These are phyloP conservation scores for Monomorium pharaonis DNA, from an alignment of 1,140 invertebrate species.

Conservation along the genomic window DNA sequence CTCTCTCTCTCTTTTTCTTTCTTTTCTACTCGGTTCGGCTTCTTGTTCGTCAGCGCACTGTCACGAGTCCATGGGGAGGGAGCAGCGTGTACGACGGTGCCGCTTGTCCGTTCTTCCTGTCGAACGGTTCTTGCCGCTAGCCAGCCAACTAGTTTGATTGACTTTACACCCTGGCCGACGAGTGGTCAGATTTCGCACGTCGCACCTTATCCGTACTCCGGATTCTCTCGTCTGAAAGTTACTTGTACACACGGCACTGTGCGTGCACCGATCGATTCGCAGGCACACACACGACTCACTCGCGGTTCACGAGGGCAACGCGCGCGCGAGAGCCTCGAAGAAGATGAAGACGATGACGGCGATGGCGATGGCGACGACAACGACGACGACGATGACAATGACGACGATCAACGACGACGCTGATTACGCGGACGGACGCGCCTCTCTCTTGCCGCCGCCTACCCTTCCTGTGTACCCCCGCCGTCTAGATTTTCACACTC, in stretches of 20 bases:
- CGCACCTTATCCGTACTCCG: constrained; percentile 33
- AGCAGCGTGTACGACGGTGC: constrained; percentile 52
- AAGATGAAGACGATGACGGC: constrained; percentile 23
- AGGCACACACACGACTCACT: constrained; percentile 1
- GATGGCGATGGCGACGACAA: too few species aligned
- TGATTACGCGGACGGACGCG: too few species aligned
- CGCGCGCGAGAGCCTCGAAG: constrained; percentile 21
- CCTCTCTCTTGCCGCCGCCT: constrained; percentile 12
- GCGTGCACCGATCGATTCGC: constrained; percentile 42
- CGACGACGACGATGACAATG: too few species aligned
- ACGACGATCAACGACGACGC: too few species aligned
- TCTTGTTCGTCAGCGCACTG: constrained; percentile 70
- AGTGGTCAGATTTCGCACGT: constrained; percentile 24
- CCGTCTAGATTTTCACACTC: constrained; percentile 60
- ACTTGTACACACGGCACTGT: background rate
- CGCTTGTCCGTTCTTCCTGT: background rate
- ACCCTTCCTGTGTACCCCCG: constrained; percentile 28
- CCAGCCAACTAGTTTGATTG: background rate
- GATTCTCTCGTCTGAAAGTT: constrained; percentile 17
- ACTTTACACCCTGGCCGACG: constrained; percentile 18
- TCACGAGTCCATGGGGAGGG: constrained; percentile 75
- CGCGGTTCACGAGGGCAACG: constrained; percentile 1
- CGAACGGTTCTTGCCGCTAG: background rate
- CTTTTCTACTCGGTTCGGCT: constrained; percentile 3
- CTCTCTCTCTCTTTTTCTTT: background rate